phyloP scores from a whole-genome alignment of 2,113 vertebrate genomes.

The Athene cunicularia region DNA sequence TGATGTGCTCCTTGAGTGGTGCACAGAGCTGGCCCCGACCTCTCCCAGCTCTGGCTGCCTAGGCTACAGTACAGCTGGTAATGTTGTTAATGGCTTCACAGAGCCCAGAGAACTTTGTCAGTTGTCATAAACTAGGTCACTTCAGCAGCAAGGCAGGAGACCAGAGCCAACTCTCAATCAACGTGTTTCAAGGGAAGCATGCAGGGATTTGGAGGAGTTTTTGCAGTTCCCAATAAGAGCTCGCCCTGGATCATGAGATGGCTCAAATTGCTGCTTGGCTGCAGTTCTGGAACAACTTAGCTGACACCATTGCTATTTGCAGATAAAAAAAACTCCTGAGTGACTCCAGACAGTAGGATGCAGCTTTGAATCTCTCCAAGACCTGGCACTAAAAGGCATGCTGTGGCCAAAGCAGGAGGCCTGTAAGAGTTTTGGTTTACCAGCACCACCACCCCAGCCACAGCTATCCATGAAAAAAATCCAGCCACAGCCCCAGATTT shows the following conservation, averaged over 20 bases:
- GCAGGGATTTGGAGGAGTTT: neutral
- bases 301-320: constrained; percentile 28
- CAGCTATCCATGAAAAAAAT: neutral
- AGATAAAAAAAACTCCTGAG: neutral
- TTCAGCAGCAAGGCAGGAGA: neutral
- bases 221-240: neutral
- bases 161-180: neutral
- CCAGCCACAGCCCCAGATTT: neutral
- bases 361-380: neutral
- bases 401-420: neutral
- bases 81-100: neutral
- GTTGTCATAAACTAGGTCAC: neutral
- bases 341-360: neutral
- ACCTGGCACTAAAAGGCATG: neutral
- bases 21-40: neutral
- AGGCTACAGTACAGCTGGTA: neutral
- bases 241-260: neutral
- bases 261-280: constrained; percentile 4
- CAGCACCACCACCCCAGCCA: neutral
- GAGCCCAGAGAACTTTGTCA: neutral
- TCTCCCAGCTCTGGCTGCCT: neutral
- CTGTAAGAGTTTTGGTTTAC: neutral
- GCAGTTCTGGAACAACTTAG: neutral
- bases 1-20: neutral
- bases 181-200: neutral